Percentiles rank a stretch among this genome's conserved stretches.
These are phyloP conservation scores for Hololepta plana DNA, from an alignment of 2,888 invertebrate genomes.

Conservation along the genomic window DNA sequence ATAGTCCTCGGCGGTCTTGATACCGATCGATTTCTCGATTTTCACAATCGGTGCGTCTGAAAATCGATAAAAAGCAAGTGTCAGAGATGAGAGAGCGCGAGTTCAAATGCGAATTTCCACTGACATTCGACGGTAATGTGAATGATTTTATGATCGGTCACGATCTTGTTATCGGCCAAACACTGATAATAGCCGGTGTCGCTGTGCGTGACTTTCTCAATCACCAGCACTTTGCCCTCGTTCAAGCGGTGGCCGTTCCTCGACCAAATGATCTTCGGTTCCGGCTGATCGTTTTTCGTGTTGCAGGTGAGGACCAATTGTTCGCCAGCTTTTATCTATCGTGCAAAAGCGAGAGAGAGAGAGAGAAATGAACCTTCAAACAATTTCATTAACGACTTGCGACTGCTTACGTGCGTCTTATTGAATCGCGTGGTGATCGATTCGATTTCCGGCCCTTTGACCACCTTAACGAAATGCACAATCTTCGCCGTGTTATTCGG, in stretches of 20 bases:
- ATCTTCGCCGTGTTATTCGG: too few species aligned
- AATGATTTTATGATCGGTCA: neutral
- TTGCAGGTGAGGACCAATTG: constrained; percentile 24
- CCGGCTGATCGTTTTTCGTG: constrained; percentile 26
- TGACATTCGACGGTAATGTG: too few species aligned
- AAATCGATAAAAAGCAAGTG: too few species aligned
- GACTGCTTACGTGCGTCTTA: constrained; percentile 7
- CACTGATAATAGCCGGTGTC: constrained; percentile 29
- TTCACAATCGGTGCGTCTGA: constrained; percentile 26
- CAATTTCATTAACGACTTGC: too few species aligned
- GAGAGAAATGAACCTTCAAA: too few species aligned
- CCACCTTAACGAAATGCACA: too few species aligned
- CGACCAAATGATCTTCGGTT: constrained; percentile 27
- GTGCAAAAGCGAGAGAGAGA: too few species aligned
- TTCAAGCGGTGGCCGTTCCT: constrained; percentile 14
- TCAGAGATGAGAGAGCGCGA: too few species aligned
- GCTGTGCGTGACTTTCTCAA: constrained; percentile 18
- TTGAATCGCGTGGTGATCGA: constrained; percentile 8
- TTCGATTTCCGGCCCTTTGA: constrained; percentile 11
- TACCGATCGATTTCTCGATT: constrained; percentile 23
- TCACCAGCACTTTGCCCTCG: constrained; percentile 20
- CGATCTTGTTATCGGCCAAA: constrained; percentile 26
- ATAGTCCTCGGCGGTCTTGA: constrained; percentile 24
- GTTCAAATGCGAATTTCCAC: too few species aligned
- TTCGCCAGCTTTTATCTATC: constrained; percentile 22